Conservation (phyloP, 1,140 invertebrate species). For the Lepidurus packardi region DNA sequence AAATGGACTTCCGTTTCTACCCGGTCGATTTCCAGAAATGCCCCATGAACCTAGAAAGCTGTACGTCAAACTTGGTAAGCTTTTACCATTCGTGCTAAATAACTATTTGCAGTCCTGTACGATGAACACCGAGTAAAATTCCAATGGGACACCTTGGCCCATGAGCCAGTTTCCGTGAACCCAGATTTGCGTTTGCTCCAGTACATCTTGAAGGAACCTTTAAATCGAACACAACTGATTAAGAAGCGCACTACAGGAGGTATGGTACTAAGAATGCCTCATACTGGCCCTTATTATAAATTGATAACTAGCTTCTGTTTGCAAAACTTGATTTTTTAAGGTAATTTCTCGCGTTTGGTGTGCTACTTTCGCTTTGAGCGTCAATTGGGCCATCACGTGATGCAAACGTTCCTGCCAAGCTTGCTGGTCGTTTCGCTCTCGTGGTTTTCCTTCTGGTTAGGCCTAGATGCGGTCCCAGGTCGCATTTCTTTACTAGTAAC, state of each 20-base stretch:
- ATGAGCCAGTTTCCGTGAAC: constrained; percentile 63
- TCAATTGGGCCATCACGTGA: background rate
- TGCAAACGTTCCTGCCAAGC: background rate
- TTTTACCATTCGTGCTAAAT: background rate
- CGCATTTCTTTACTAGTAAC: background rate
- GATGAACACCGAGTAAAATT: background rate
- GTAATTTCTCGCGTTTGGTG: background rate
- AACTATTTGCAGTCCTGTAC: background rate
- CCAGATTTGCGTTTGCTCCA: constrained; percentile 69
- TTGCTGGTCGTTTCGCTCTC: background rate
- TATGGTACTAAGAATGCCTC: background rate
- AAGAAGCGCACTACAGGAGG: constrained; percentile 13
- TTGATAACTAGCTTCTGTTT: background rate
- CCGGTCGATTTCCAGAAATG: constrained; percentile 79
- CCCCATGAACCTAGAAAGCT: constrained; percentile 73
- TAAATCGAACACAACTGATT: background rate
- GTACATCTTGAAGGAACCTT: constrained; percentile 65
- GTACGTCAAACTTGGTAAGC: constrained; percentile 52
- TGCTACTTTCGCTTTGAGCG: background rate
- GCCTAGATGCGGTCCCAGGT: background rate
- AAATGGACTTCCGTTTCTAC: constrained; percentile 78
- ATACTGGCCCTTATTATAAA: background rate
- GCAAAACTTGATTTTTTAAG: background rate
- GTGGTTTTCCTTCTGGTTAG: constrained; percentile 5
- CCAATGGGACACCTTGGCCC: constrained; percentile 60